phyloP scores from a whole-genome alignment of 2,797 vertebrate genomes.

The Muscicapa striata region DNA sequence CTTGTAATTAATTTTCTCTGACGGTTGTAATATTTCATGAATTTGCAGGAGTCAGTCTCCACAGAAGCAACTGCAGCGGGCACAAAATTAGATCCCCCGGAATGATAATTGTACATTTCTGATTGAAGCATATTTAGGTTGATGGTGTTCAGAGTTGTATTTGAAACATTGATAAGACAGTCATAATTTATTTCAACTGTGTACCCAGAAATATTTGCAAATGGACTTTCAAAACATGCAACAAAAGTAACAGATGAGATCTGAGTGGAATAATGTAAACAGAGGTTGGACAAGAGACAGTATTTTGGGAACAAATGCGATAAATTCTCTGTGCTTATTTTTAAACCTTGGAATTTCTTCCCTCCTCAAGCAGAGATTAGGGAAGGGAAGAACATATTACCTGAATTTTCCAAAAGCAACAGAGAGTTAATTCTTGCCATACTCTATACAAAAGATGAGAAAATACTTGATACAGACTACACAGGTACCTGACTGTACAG shows the following conservation, averaged over 20 bases:
- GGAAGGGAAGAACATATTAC: not conserved
- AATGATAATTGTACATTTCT: not conserved
- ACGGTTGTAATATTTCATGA: not conserved
- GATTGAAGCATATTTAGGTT: not conserved
- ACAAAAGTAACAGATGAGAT: not conserved
- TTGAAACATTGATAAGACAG: not conserved
- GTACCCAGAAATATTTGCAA: not conserved
- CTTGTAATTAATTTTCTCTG: not conserved
- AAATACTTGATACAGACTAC: not conserved
- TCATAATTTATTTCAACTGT: not conserved
- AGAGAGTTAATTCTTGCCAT: not conserved
- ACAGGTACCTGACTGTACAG: not conserved
- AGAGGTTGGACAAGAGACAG: not conserved
- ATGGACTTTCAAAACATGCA: not conserved
- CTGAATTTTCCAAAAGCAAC: not conserved
- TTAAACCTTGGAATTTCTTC: not conserved
- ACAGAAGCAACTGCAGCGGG: not conserved
- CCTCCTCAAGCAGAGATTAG: not conserved
- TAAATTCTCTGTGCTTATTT: not conserved
- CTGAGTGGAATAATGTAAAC: not conserved
- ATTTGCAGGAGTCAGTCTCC: not conserved
- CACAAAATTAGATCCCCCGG: not conserved
- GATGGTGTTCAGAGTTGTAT: not conserved
- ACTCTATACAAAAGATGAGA: not conserved
- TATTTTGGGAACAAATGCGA: not conserved